Evolutionary conservation across 2,888 invertebrate genomes (phyloP), one percentile per base, ranked within the genome.

Genomic region (Emmelina monodactyla): DNA sequence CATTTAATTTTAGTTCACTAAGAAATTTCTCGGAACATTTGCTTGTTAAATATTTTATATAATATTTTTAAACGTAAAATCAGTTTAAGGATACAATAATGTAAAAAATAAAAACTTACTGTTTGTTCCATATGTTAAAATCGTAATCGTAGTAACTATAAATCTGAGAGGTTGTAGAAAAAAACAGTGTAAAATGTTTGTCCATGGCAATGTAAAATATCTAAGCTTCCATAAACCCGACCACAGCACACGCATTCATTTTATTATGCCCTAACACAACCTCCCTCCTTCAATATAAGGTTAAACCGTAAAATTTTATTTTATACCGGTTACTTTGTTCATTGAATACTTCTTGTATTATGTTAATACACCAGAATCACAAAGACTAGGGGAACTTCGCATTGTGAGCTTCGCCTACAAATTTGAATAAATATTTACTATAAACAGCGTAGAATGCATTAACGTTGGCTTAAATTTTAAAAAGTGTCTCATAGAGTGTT

Each of bases 351-450:
- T 60, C 62, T 61, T 64, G 58, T 57, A 57, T 61, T 72, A 72
- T 75, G 70, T 64, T 71, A 73, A 73, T 73, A 61, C 11, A 10
- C 5, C 11, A 3, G n/a, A n/a, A 25, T 25, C n/a, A 25, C 25
- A 25, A 25, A 25, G 25, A 11, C 4, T 25, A 72, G 71, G 69
- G 50, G 47, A 55, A 54, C 55, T 52, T 47, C 45, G 58, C 59
- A 67, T 66, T 69, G 70, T 72, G 49, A 44, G 57, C 54, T n/a
- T 66, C 59, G 61, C 63, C 67, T 68, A 73, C 68, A 71, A 72
- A 75, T 79, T 76, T 73, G 61, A 73, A 79, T 76, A 76, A 72
- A 69, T 67, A 76, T 70, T 70, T 69, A 75, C 70, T 65, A 68
- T 68, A 66, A 70, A 68, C 70, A 62, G 68, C 61, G 62, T 57